A percentile compares a stretch with the other conserved stretches of the same genome.
Conservation (phyloP, 2,113 vertebrate genomes). For the Rhegmatorhina hoffmannsi region DNA sequence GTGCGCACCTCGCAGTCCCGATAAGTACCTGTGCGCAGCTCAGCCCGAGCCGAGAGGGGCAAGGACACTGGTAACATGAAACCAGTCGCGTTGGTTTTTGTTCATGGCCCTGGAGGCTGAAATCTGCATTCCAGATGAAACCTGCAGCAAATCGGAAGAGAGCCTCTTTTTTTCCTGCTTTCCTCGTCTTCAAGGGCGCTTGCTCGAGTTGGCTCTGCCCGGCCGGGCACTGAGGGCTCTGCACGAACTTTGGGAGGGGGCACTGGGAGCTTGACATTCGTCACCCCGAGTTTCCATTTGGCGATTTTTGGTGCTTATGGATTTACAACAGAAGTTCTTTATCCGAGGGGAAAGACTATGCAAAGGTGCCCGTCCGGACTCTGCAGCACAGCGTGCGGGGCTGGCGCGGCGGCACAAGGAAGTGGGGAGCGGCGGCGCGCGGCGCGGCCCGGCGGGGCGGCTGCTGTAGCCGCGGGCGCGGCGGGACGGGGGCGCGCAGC, state of each 20-base stretch:
- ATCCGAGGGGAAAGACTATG: background rate
- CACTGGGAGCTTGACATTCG: background rate
- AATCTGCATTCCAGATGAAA: constrained; percentile 83
- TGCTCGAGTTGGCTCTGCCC: background rate
- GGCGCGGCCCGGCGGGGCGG: background rate
- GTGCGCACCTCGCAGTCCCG: constrained; percentile 24
- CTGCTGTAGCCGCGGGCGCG: background rate
- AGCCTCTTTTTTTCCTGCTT: background rate
- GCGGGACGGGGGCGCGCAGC: background rate
- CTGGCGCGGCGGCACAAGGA: background rate
- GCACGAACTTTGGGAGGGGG: background rate
- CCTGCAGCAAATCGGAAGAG: constrained; percentile 68
- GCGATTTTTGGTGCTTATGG: background rate
- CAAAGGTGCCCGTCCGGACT: background rate
- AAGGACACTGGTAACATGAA: constrained; percentile 83
- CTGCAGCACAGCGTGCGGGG: too few relatives aligned
- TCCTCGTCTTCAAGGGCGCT: constrained; percentile 34
- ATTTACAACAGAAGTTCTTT: background rate
- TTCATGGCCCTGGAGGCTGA: constrained; percentile 72
- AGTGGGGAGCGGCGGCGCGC: background rate
- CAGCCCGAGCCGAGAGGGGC: constrained; percentile 11
- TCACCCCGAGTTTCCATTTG: background rate
- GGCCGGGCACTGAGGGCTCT: background rate
- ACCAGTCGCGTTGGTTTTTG: constrained; percentile 79
- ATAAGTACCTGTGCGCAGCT: constrained; percentile 73